Conservation (phyloP, 1,140 invertebrate species). For the Conopomorpha cramerella region DNA sequence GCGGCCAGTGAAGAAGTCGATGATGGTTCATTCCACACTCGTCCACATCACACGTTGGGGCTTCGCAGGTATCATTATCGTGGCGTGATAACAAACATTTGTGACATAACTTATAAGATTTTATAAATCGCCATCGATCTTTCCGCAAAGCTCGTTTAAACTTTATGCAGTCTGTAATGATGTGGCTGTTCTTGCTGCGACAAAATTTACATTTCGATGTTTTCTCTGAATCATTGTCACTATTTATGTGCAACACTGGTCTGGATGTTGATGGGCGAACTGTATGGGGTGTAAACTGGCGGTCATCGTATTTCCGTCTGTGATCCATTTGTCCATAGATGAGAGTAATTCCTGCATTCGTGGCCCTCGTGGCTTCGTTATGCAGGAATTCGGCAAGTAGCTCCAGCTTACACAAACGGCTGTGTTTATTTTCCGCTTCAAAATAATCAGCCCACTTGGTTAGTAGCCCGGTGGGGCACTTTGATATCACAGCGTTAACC, state of each 20-base stretch:
- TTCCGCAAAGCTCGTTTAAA: conserved; percentile 10
- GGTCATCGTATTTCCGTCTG: too few relatives aligned
- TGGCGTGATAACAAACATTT: conserved; percentile 6
- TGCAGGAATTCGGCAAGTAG: too few relatives aligned
- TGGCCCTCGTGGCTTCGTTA: too few relatives aligned
- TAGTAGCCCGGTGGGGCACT: conserved; percentile 1
- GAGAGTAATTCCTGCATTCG: too few relatives aligned
- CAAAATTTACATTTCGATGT: too few relatives aligned
- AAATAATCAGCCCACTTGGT: conserved; percentile 1
- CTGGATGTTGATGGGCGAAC: too few relatives aligned
- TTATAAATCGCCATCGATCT: conserved; percentile 9
- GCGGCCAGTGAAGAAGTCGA: conserved; percentile 2
- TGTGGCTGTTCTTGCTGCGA: too few relatives aligned
- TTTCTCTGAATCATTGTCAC: too few relatives aligned
- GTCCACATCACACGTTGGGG: conserved; percentile 4
- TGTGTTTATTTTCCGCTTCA: not conserved
- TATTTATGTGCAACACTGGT: too few relatives aligned
- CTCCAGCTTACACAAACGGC: too few relatives aligned
- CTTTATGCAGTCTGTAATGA: conserved; percentile 4
- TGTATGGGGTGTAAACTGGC: too few relatives aligned
- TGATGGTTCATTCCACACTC: conserved; percentile 3
- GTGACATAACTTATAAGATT: conserved; percentile 4
- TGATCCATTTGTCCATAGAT: too few relatives aligned
- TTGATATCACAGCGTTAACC: not conserved
- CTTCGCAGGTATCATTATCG: conserved; percentile 3